Percentiles rank a stretch among this genome's conserved stretches.
Evolutionary conservation across 37 sponge, comb jelly and placozoan species (phyloP).

Genomic region (Eunapius fragilis): DNA sequence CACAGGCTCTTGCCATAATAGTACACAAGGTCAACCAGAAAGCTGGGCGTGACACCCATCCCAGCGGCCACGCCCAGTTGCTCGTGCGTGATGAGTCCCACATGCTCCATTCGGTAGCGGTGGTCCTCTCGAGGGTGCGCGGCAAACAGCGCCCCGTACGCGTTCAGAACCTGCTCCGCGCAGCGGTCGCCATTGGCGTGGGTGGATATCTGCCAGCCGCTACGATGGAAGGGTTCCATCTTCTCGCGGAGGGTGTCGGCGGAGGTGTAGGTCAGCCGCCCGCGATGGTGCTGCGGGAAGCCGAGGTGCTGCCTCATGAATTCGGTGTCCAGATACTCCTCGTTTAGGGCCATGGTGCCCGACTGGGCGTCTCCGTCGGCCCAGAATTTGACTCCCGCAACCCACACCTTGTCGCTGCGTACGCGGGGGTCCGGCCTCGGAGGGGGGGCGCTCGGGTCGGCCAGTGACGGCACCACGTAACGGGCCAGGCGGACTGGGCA

Average conservation of each 20-base stretch:
- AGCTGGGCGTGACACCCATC: constrained; percentile 25
- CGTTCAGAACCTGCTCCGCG: constrained; percentile 42
- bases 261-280: constrained; percentile 3
- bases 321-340: constrained; percentile 31
- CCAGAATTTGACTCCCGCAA: constrained; percentile 24
- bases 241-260: constrained; percentile 8
- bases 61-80: constrained; percentile 17
- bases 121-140: neutral
- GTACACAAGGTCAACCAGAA: constrained; percentile 46
- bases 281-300: constrained; percentile 25
- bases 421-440: neutral
- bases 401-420: neutral
- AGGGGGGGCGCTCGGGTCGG: neutral
- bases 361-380: constrained; percentile 63
- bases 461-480: neutral
- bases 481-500: neutral
- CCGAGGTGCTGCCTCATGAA: constrained; percentile 34
- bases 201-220: constrained; percentile 20
- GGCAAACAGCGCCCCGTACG: constrained; percentile 4
- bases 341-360: constrained; percentile 41
- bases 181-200: constrained; percentile 76
- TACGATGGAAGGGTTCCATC: constrained; percentile 19
- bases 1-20: constrained; percentile 39
- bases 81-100: constrained; percentile 35
- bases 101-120: constrained; percentile 64